Base-by-base conservation (phyloP, 2,113 vertebrate genomes). In the Larimichthys crocea region DNA sequence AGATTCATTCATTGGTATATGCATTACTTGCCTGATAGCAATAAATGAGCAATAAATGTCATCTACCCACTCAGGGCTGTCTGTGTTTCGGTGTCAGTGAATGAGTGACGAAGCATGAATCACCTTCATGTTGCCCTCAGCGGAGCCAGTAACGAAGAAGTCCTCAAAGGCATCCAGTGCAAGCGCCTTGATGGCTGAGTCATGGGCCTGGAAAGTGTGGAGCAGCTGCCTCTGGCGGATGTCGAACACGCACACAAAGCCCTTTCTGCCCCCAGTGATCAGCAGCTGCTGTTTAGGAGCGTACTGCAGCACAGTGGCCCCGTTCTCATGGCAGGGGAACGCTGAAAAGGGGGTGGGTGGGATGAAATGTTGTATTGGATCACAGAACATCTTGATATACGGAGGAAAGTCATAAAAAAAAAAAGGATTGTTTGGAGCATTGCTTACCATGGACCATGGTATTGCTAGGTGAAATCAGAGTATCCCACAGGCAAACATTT, bases 41-140 rank as follows among this genome's bases (percentile, higher is more conserved):
- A 17, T 16, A 16, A 26, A 26, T 22, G 15, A 48, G n/a, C 42
- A 48, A 5, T 49, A 29, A 66, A 26, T 48, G 62, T 48, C 14
- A 24, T 65, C 44, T 10, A 0, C 64, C 7, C 22, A 3, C 19
- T 49, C 52, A 22, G 52, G 19, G 7, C 6, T 40, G 35, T 40
- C 35, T 9, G 35, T 40, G 52, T 40, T 70, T 52, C 60, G 24
- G 29, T 53, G n/a, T 50, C 15, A 7, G 24, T 44, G 59, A 56
- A 44, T 35, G 67, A 65, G 35, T 29, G 53, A 62, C 5, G 68
- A 40, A 17, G 53, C 10, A 20, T 10, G 53, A 0, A 71, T 95
- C 93, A 98, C 98, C 97, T 99, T 99, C 95, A 99, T 97, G 92
- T 99, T 99, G 26, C 98, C 98, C 93, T 99, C 98, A 0, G 98